Percentiles rank a stretch among this genome's conserved stretches.
Evolutionary conservation across 2,888 invertebrate genomes (phyloP).

Genomic region (Phalera bucephala): DNA sequence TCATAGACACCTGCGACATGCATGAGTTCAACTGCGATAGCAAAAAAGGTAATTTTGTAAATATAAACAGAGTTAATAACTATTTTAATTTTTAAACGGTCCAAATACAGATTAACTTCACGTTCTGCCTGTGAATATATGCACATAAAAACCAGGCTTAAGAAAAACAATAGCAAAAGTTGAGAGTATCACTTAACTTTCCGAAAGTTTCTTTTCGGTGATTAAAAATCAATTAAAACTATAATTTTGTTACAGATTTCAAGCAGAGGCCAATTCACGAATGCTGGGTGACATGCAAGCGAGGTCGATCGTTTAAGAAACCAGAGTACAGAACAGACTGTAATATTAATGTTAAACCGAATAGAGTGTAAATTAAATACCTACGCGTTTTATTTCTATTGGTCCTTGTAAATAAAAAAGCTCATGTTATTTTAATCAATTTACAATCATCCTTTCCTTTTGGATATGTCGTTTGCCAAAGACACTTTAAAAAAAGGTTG

Average conservation of each 20-base stretch:
- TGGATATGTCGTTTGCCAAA: no score
- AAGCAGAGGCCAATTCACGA: conserved; percentile 72
- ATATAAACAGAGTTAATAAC: no score
- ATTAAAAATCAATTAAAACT: no score
- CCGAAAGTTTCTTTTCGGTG: neutral
- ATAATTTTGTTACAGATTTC: conserved; percentile 50
- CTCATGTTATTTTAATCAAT: no score
- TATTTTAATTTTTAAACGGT: no score
- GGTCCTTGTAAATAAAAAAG: neutral
- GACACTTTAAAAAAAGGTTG: no score
- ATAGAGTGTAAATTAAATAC: conserved; percentile 36
- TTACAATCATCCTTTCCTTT: no score
- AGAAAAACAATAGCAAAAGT: neutral
- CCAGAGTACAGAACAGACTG: conserved; percentile 71
- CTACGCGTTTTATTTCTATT: neutral
- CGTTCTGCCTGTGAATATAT: no score
- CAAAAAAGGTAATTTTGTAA: conserved; percentile 76
- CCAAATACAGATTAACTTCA: no score
- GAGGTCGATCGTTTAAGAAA: conserved; percentile 74
- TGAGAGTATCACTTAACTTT: neutral
- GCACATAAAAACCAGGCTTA: conserved; percentile 2
- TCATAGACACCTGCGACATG: conserved; percentile 76
- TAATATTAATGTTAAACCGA: conserved; percentile 55
- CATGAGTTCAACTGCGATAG: conserved; percentile 77
- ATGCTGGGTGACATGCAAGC: conserved; percentile 76